A percentile compares a stretch with the other conserved stretches of the same genome.
These are phyloP conservation scores for Styela clava DNA, from an alignment of 23 tunicate species.

Conservation along the genomic window DNA sequence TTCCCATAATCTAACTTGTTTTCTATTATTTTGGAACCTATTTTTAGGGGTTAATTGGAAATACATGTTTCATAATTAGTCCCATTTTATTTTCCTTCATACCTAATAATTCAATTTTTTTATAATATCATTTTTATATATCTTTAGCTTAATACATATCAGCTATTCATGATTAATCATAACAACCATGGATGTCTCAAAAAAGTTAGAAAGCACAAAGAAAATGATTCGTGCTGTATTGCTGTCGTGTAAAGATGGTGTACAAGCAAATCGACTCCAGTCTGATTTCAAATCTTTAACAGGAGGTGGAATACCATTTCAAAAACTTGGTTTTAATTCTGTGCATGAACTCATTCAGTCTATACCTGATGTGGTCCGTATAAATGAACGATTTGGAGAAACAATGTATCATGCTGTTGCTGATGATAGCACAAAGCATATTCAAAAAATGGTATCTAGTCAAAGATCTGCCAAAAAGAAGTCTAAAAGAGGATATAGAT, in stretches of 20 bases:
- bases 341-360: constrained; percentile 52
- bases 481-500: neutral
- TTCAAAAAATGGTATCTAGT: constrained; percentile 54
- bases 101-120: too few relatives aligned
- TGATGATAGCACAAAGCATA: constrained; percentile 53
- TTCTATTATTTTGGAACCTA: too few relatives aligned
- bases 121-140: too few relatives aligned
- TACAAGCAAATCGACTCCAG: constrained; percentile 29
- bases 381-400: constrained; percentile 23
- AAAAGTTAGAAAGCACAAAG: constrained; percentile 28
- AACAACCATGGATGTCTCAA: neutral
- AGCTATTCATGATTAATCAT: too few relatives aligned
- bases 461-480: constrained; percentile 44
- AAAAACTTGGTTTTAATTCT: constrained; percentile 52
- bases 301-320: constrained; percentile 29
- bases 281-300: constrained; percentile 7
- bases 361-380: constrained; percentile 51
- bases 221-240: constrained; percentile 69
- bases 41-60: too few relatives aligned
- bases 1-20: too few relatives aligned
- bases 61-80: too few relatives aligned
- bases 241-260: constrained; percentile 62
- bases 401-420: constrained; percentile 57
- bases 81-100: too few relatives aligned
- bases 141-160: too few relatives aligned